Base-by-base conservation (phyloP, 2,113 vertebrate genomes). In the Aptenodytes patagonicus region DNA sequence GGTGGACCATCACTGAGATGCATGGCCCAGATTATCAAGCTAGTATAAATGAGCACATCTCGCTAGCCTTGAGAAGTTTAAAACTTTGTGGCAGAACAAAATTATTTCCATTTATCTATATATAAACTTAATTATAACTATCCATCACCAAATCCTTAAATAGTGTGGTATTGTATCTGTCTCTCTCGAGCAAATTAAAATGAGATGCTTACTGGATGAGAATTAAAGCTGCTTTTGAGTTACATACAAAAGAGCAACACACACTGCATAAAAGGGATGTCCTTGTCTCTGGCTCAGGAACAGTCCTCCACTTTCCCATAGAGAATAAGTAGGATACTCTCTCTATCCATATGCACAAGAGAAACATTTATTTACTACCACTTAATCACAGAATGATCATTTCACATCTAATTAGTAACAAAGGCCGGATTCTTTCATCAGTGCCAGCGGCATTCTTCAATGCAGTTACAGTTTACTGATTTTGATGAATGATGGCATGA, bases 341-440 rank as follows among this genome's bases (percentile, higher is more conserved):
- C 0, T 0, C 78, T 82, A 69, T 15, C 84, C 75, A 32, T 54
- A 91, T 14, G 62, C 54, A 58, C 78, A 95, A 91, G 62, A 90
- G 66, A 93, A 96, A 96, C 95, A 79, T 87, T 92, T 92, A 92
- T 89, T 95, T 92, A 91, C 83, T 49, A 75, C 44, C 80, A 91
- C 77, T 95, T 97, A 84, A 93, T 52, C 91, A 89, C 76, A 91
- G 65, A 87, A 86, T 1, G 7, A 92, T 79, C 51, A 95, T 84
- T 95, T 95, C 91, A 94, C 40, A 79, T 92, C 86, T 82, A 68
- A 95, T 92, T 95, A 96, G 80, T 25, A 94, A 89, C 83, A 91
- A 92, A 92, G 72, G 77, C 49, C 80, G 84, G 58, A 64, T 58
- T 96, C 89, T 87, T 69, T 26, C 14, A 87, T 69, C 77, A 82